Evolutionary conservation across 2,888 invertebrate species (phyloP).

Genomic region (Mythimna impura): DNA sequence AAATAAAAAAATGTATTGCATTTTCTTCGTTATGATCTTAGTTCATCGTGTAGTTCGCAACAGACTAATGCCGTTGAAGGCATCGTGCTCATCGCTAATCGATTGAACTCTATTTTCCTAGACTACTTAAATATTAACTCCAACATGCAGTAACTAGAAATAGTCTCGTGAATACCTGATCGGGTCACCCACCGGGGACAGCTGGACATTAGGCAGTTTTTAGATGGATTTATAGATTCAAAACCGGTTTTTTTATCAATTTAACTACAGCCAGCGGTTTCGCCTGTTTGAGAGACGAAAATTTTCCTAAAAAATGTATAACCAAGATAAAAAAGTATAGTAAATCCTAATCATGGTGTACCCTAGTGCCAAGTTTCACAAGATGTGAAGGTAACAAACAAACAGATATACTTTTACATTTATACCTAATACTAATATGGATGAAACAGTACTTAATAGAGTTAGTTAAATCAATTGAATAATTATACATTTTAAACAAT

Average conservation of each 20-base stretch:
- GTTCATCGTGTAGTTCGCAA: no score
- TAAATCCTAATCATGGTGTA: background rate
- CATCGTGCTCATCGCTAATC: background rate
- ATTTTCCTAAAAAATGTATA: background rate
- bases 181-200: background rate
- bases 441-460: background rate
- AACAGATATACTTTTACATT: background rate
- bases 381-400: background rate
- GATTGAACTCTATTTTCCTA: background rate
- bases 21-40: background rate
- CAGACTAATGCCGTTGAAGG: background rate
- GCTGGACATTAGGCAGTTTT: background rate
- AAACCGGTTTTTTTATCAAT: background rate
- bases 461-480: slow-evolving; percentile 1
- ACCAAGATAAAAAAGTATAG: background rate
- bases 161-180: background rate
- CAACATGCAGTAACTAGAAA: background rate
- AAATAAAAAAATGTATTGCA: no score
- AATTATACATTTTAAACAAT: background rate
- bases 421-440: background rate
- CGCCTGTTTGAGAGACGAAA: background rate
- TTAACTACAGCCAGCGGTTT: no score
- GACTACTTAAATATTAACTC: background rate
- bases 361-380: no score
- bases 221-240: background rate